These are phyloP conservation scores for Neodiprion pinetum DNA, from an alignment of 1,140 invertebrate genomes.

Conservation along the genomic window DNA sequence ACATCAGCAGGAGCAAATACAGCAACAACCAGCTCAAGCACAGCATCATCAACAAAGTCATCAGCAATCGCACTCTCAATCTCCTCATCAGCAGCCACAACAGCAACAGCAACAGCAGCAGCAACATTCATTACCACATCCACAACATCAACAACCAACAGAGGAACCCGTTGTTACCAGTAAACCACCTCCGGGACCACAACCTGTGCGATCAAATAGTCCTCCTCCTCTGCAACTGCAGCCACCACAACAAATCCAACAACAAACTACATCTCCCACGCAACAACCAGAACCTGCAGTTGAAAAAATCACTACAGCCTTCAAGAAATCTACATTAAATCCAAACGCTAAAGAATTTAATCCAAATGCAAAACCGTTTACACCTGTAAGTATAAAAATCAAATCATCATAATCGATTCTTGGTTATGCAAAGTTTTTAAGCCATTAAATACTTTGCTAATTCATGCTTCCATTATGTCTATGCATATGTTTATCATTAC, in stretches of 20 bases:
- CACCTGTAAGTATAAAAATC: conserved; percentile 71
- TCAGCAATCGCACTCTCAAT: conserved; percentile 35
- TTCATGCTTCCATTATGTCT: conserved; percentile 16
- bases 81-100: conserved; percentile 45
- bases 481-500: conserved; percentile 24
- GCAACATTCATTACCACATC: conserved; percentile 33
- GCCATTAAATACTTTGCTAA: conserved; percentile 11
- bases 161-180: conserved; percentile 51
- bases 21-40: conserved; percentile 20
- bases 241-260: conserved; percentile 36
- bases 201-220: conserved; percentile 45
- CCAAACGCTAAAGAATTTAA: conserved; percentile 92
- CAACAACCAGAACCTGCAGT: conserved; percentile 53
- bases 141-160: conserved; percentile 37
- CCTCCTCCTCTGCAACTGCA: conserved; percentile 40
- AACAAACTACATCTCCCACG: conserved; percentile 39
- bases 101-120: conserved; percentile 33
- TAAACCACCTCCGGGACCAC: conserved; percentile 52
- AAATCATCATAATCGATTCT: conserved; percentile 28
- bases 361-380: conserved; percentile 85
- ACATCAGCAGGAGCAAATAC: conserved; percentile 11
- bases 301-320: conserved; percentile 69
- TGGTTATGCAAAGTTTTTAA: conserved; percentile 10
- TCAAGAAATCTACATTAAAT: conserved; percentile 84
- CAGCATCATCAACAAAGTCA: conserved; percentile 31